Evolutionary conservation across 2,113 vertebrate genomes (phyloP).

Genomic region (Burhinus bistriatus): DNA sequence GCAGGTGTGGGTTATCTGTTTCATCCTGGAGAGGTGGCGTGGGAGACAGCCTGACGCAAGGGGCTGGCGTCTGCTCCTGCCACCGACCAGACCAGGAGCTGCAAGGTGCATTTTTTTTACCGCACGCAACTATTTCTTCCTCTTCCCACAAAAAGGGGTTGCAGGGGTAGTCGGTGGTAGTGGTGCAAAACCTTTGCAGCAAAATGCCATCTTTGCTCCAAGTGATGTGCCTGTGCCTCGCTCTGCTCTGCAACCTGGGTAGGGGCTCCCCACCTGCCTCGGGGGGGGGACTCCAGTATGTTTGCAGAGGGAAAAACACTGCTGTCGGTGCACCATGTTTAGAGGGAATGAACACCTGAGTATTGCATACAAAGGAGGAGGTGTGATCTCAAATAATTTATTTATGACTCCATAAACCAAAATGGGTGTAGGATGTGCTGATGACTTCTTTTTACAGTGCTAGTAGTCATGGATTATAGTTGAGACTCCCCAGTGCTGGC

Average conservation of each 20-base stretch:
- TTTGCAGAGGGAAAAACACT: neutral
- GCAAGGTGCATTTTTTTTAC: neutral
- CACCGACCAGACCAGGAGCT: rapidly evolving
- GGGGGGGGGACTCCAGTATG: neutral
- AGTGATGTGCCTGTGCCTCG: too few species aligned
- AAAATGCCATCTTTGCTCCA: rapidly evolving
- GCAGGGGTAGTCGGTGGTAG: rapidly evolving
- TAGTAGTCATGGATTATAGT: neutral
- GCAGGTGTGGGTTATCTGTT: neutral
- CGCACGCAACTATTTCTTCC: rapidly evolving
- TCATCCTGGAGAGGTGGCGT: neutral
- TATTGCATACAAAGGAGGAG: neutral
- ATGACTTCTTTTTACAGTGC: neutral
- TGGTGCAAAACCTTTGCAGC: rapidly evolving
- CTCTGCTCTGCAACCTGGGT: neutral
- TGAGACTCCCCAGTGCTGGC: neutral
- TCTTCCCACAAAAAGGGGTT: neutral
- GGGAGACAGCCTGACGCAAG: neutral
- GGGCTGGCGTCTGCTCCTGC: neutral
- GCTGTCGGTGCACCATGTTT: rapidly evolving
- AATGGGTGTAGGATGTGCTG: neutral
- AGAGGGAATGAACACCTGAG: neutral
- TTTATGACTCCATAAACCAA: neutral
- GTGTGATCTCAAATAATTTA: neutral
- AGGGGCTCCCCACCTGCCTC: neutral